phyloP scores from a whole-genome alignment of 2,797 vertebrate genomes.

The Coccyzus lansbergi region DNA sequence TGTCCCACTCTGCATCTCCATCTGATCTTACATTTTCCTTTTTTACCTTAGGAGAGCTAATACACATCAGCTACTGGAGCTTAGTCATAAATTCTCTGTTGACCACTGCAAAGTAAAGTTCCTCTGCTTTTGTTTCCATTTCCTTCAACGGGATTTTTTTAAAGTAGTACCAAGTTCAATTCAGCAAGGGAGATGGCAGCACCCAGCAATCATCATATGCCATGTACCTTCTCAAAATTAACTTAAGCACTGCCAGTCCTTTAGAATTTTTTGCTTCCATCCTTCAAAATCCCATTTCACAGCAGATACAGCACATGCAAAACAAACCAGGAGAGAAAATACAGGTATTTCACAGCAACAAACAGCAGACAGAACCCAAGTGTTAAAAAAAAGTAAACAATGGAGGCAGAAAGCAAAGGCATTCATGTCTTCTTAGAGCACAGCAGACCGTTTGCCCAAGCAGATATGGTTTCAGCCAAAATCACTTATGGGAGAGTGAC shows the following conservation, averaged over 20 bases:
- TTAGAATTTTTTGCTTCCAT: neutral
- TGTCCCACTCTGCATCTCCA: accelerated
- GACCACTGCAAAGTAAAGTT: neutral
- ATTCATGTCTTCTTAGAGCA: accelerated
- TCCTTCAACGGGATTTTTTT: neutral
- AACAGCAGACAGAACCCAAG: neutral
- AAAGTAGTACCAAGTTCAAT: neutral
- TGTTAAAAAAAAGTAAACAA: neutral
- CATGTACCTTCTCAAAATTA: neutral
- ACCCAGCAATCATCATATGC: neutral
- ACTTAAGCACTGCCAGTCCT: neutral
- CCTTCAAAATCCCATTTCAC: neutral
- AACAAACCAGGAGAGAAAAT: neutral
- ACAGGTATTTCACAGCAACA: neutral
- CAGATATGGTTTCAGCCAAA: neutral
- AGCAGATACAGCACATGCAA: neutral
- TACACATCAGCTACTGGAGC: neutral
- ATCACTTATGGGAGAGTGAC: neutral
- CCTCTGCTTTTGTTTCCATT: neutral
- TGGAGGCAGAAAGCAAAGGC: neutral
- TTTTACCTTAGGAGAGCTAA: neutral
- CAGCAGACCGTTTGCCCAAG: neutral
- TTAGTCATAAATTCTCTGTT: neutral
- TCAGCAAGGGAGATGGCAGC: neutral
- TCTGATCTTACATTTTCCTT: neutral